Base-by-base conservation (phyloP, 2,797 vertebrate species). In the Acanthurus tractus region DNA sequence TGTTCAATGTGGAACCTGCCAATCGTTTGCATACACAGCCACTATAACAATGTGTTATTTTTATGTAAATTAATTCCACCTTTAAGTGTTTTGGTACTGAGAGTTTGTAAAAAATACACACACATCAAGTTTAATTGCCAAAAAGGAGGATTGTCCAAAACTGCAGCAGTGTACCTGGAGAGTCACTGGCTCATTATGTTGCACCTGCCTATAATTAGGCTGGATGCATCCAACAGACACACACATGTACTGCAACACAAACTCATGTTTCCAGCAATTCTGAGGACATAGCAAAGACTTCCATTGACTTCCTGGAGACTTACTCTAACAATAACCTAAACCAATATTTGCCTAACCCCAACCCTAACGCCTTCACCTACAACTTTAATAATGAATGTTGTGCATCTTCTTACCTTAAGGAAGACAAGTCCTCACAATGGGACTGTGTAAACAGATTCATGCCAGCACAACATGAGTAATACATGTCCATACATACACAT, bases 151-250 rank as follows among this genome's bases (percentile, higher is more conserved):
- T 10, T 7, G n/a, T 76, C 70, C 64, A 76, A 55, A 63, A 63
- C 58, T 61, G 64, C 62, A 63, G 40, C 50, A 29, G 49, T 65
- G 38, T 61, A 76, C 64, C 56, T 59, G 59, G 70, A 74, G 78
- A 75, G 46, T 23, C 45, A 20, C 29, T 74, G 62, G 38, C 61
- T 69, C 38, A 65, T 61, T 76, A 63, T 65, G 36, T 56, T 76
- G 73, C 87, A 83, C 80, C 74, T 85, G 80, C 83, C 70, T 52
- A 69, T 57, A 83, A 83, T 84, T 84, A 83, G 38, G 77, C 57
- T 29, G 63, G 53, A 52, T 66, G 17, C 40, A 53, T 62, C 67
- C 80, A 72, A 68, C 68, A 61, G 20, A 79, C 8, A 67, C 29
- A 72, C 55, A 29, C 22, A 62, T 40, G 3, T 40, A 29, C 29